These are phyloP conservation scores for Xenentodon cancila DNA, from an alignment of 2,797 vertebrate genomes.

Conservation along the genomic window DNA sequence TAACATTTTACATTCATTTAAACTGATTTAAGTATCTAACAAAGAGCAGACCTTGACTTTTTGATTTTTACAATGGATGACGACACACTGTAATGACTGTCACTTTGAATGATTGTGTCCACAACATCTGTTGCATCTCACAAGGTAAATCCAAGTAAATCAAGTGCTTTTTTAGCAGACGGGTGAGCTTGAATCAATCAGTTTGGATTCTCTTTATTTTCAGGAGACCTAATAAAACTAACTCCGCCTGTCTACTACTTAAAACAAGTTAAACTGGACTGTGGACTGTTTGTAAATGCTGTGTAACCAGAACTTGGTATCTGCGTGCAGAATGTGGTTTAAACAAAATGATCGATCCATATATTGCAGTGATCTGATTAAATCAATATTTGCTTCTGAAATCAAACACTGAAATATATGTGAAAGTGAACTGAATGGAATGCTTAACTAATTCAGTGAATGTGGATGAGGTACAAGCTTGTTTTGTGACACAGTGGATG, in stretches of 20 bases:
- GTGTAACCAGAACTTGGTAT: slow-evolving; percentile 5
- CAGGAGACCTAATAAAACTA: not conserved
- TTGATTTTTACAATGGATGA: slow-evolving; percentile 3
- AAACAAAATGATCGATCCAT: slow-evolving; percentile 38
- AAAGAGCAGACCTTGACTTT: not conserved
- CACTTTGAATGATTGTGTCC: no score
- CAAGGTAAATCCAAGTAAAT: slow-evolving; percentile 25
- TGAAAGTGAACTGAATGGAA: slow-evolving; percentile 41
- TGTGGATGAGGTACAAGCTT: slow-evolving; percentile 52
- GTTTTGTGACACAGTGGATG: slow-evolving; percentile 72
- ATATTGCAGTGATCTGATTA: slow-evolving; percentile 61
- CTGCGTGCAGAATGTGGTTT: slow-evolving; percentile 12
- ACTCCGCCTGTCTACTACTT: slow-evolving; percentile 13
- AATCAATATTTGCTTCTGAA: slow-evolving; percentile 1
- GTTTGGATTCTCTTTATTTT: not conserved
- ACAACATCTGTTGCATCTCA: no score
- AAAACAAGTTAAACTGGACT: slow-evolving; percentile 28
- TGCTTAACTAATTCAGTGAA: slow-evolving; percentile 43
- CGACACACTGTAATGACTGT: not conserved
- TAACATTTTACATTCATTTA: not conserved
- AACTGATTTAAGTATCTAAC: no score
- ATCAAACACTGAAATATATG: slow-evolving; percentile 69
- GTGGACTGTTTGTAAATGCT: slow-evolving; percentile 31
- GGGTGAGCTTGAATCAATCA: not conserved
- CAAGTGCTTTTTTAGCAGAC: slow-evolving; percentile 20